Percentiles rank a stretch among this genome's conserved stretches.
Evolutionary conservation across 2,888 invertebrate genomes (phyloP).

Genomic region (Calliopum simillimum): DNA sequence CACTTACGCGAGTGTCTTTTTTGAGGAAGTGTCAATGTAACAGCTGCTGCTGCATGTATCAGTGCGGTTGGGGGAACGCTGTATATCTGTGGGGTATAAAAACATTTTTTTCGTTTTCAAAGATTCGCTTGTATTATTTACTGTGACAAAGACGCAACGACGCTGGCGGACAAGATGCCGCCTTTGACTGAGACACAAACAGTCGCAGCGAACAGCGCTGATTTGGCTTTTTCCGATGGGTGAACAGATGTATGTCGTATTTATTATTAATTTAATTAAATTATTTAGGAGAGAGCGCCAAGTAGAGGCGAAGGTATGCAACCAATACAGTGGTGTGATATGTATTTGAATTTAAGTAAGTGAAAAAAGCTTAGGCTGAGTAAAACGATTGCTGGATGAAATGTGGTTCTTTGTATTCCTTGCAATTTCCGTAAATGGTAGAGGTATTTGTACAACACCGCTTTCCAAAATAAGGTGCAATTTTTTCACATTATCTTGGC

Average conservation of each 20-base stretch:
- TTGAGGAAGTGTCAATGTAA: background rate
- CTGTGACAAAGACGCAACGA: background rate
- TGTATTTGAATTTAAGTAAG: background rate
- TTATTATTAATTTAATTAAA: slow-evolving; percentile 28
- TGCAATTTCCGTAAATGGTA: too few species aligned
- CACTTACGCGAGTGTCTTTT: background rate
- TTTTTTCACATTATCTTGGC: background rate
- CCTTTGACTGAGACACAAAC: too few species aligned
- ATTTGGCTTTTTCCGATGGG: slow-evolving; percentile 2
- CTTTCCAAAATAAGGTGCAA: background rate
- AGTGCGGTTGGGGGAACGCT: background rate
- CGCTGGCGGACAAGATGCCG: background rate
- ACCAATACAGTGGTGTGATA: slow-evolving; percentile 9
- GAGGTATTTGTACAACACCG: too few species aligned
- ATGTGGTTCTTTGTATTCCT: background rate
- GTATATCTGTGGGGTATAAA: slow-evolving; percentile 4
- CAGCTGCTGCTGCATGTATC: background rate
- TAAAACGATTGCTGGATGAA: background rate
- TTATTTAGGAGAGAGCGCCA: slow-evolving; percentile 12
- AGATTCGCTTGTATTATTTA: background rate
- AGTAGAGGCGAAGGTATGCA: background rate
- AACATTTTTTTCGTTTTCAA: slow-evolving; percentile 8
- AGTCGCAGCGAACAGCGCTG: slow-evolving; percentile 7
- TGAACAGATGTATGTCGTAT: slow-evolving; percentile 3
- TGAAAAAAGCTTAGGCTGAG: too few species aligned